A percentile compares a stretch with the other conserved stretches of the same genome.
phyloP scores from a whole-genome alignment of 2,797 vertebrate genomes.

The Lepidocolaptes lacrymiger region DNA sequence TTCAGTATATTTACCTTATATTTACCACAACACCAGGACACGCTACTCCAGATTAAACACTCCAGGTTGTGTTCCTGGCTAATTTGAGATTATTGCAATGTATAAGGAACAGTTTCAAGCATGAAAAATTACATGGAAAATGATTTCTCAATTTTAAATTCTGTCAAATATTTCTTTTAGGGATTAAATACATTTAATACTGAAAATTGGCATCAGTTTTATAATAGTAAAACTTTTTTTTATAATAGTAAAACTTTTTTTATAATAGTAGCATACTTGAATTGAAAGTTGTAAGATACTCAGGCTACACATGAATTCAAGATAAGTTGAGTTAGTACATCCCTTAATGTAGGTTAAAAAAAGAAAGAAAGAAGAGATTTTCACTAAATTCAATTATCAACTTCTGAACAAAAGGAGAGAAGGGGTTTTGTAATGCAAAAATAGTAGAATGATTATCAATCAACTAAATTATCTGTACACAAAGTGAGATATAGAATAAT shows the following conservation, averaged over 20 bases:
- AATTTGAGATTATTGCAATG: neutral
- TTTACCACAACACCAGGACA: neutral
- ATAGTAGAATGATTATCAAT: neutral
- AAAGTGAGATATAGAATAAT: constrained; percentile 4
- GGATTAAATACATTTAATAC: neutral
- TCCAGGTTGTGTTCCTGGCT: neutral
- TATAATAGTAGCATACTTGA: neutral
- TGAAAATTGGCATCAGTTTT: neutral
- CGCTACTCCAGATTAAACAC: neutral
- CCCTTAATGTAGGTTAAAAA: neutral
- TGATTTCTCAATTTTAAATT: neutral
- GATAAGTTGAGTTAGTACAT: neutral
- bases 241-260: too few species aligned
- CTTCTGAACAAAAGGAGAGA: neutral
- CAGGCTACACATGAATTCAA: neutral
- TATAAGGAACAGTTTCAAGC: neutral
- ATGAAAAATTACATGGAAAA: neutral
- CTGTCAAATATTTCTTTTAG: neutral
- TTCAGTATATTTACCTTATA: neutral
- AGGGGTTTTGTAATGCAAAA: neutral
- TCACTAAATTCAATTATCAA: neutral
- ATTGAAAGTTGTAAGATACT: neutral
- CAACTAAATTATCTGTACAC: neutral
- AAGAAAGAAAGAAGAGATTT: neutral
- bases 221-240: too few species aligned